phyloP scores from a whole-genome alignment of 2,888 invertebrate genomes.

The Zygothrica quintamaculata region DNA sequence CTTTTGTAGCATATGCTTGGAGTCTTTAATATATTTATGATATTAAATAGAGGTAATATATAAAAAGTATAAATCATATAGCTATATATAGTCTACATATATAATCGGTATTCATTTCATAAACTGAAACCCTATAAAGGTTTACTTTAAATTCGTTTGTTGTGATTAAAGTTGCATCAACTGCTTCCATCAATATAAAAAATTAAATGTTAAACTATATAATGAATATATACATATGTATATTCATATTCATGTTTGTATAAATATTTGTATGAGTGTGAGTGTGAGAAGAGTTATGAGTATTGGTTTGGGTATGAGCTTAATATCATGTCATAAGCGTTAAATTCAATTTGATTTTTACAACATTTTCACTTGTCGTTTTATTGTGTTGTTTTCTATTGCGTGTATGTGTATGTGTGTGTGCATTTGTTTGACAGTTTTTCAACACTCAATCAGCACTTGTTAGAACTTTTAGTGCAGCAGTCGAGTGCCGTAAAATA shows the following conservation, averaged over 20 bases:
- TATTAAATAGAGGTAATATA: too few relatives aligned
- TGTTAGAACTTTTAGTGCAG: conserved; percentile 75
- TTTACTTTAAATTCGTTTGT: too few relatives aligned
- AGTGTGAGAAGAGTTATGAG: neutral
- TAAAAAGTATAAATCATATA: too few relatives aligned
- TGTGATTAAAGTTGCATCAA: conserved; percentile 15
- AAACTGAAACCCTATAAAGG: too few relatives aligned
- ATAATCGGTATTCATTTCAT: too few relatives aligned
- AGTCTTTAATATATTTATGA: too few relatives aligned
- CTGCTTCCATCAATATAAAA: conserved; percentile 30
- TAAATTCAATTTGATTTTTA: conserved; percentile 68
- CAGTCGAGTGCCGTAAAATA: conserved; percentile 68
- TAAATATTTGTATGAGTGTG: too few relatives aligned
- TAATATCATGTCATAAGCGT: conserved; percentile 61
- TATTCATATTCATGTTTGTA: too few relatives aligned
- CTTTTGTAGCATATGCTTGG: too few relatives aligned
- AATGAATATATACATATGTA: too few relatives aligned
- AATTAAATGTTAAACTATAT: conserved; percentile 42
- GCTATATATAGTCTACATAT: neutral
- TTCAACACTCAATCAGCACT: conserved; percentile 75
- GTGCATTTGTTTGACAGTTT: conserved; percentile 71
- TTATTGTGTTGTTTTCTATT: conserved; percentile 3
- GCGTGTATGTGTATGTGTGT: conserved; percentile 46
- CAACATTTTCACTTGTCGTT: conserved; percentile 42
- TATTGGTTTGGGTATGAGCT: conserved; percentile 24